A percentile compares a stretch with the other conserved stretches of the same genome.
Conservation (phyloP, 2,888 invertebrate genomes). For the Drosophila mimetica region DNA sequence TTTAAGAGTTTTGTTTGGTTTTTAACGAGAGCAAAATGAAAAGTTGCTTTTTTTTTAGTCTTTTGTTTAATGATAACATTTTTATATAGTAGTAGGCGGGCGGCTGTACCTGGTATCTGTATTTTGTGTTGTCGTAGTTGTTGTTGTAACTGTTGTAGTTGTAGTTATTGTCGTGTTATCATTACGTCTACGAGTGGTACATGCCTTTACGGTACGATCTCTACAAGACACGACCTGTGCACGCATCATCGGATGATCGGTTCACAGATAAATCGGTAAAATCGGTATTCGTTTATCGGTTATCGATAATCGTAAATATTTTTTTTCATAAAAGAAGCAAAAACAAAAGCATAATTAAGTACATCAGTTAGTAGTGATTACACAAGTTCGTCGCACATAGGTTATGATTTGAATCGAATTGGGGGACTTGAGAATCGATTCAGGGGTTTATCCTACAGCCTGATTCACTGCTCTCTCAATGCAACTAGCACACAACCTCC, state of each 20-base stretch:
- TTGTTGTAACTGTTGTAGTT: slow-evolving; percentile 53
- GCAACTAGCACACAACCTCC: slow-evolving; percentile 35
- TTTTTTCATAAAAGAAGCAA: slow-evolving; percentile 54
- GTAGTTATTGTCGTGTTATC: slow-evolving; percentile 76
- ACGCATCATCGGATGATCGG: slow-evolving; percentile 53
- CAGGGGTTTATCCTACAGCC: slow-evolving; percentile 15
- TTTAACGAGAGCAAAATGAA: slow-evolving; percentile 74
- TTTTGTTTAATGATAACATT: slow-evolving; percentile 48
- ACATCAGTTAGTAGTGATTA: slow-evolving; percentile 19
- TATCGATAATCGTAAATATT: slow-evolving; percentile 38
- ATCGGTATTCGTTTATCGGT: slow-evolving; percentile 36
- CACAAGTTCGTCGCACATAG: slow-evolving; percentile 19
- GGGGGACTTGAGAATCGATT: not conserved
- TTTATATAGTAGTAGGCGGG: slow-evolving; percentile 43
- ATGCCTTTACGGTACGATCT: slow-evolving; percentile 81
- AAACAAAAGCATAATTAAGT: slow-evolving; percentile 50
- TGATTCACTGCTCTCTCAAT: slow-evolving; percentile 35
- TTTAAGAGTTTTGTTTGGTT: slow-evolving; percentile 36
- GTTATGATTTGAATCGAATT: slow-evolving; percentile 4
- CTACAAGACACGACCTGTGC: slow-evolving; percentile 83
- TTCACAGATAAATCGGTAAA: slow-evolving; percentile 38
- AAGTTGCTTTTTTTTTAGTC: slow-evolving; percentile 54
- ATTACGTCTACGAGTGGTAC: slow-evolving; percentile 73
- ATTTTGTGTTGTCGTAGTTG: slow-evolving; percentile 75
- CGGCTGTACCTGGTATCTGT: slow-evolving; percentile 80